Evolutionary conservation across 2,113 vertebrate species (phyloP).

Genomic region (Scytalopus superciliaris): DNA sequence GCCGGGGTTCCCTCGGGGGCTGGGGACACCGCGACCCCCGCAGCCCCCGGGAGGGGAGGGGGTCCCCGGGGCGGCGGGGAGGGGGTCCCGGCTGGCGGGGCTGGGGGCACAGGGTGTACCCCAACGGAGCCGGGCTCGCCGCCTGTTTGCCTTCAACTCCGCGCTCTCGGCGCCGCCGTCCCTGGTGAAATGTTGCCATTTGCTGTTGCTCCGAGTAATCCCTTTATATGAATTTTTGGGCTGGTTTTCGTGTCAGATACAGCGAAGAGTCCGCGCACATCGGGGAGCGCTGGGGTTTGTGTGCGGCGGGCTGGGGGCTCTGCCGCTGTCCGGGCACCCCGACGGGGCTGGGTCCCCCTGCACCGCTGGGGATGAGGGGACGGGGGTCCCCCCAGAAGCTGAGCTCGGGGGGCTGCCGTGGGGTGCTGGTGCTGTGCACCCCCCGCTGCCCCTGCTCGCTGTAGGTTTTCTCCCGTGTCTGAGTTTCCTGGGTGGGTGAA

Average conservation of each 20-base stretch:
- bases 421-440: not conserved
- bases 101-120: not conserved
- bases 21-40: not conserved
- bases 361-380: fast-evolving
- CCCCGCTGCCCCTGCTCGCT: fast-evolving
- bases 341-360: not conserved
- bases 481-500: not conserved
- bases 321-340: not conserved
- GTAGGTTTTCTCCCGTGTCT: not conserved
- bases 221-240: not conserved
- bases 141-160: slow-evolving; percentile 18
- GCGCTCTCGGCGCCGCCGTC: slow-evolving; percentile 5
- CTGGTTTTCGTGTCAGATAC: not conserved
- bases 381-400: not conserved
- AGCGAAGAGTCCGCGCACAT: not conserved
- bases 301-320: not conserved
- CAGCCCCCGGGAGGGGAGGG: not conserved
- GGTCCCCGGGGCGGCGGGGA: not conserved
- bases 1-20: not conserved
- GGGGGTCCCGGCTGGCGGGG: not conserved
- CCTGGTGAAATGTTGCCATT: slow-evolving; percentile 20
- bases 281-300: not conserved
- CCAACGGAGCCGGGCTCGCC: not conserved
- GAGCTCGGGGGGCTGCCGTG: not conserved
- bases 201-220: slow-evolving; percentile 8